Evolutionary conservation across 53 echinoderm and acorn worm species (phyloP), one percentile per base, ranked within the genome.

Genomic region (Holothuria scabra): DNA sequence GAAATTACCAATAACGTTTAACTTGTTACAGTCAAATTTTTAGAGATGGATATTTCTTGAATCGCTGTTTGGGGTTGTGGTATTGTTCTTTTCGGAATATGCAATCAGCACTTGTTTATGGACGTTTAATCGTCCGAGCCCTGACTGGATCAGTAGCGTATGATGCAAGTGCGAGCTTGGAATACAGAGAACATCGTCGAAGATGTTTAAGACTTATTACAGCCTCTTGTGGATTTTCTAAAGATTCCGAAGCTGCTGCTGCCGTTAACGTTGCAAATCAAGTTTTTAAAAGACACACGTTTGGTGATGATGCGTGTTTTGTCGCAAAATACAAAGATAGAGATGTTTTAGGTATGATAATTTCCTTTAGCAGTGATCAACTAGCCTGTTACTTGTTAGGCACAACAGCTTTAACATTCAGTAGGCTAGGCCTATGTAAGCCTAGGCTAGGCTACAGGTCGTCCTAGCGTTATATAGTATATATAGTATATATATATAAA

Each of bases 271-370:
- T 67, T 30, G 58, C 75, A 13, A 84, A 83, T 38, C 86, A 87
- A 56, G 93, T 93, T 41, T 93, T 93, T 84, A 96, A 96, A 79
- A 94, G 91, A 59, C 90, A 91, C 58, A 93, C 91, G 60, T 96
- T 96, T 69, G 96, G 96, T 14, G 96, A 96, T 81, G 96, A 96
- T 87, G 96, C 96, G n/a, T 96, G 96, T 68, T 96, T 96, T 78
- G 91, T 93, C 22, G 89, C 96, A 72, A 93, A 88, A 78, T 93
- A 92, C 59, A 96, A 92, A 88, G 76, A 85, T 33, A 87, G 66
- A 29, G 93, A 96, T 86, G 96, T 96, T 9, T 38, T 76, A 18
- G 76, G 76, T 76, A 76, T n/a, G 56, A 41, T 41, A 10, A n/a
- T n/a, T n/a, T n/a, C 2, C 41, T 6, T 41, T 10, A 4, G 41